Evolutionary conservation across 2,113 vertebrate species (phyloP).

Genomic region (Macquaria australasica): DNA sequence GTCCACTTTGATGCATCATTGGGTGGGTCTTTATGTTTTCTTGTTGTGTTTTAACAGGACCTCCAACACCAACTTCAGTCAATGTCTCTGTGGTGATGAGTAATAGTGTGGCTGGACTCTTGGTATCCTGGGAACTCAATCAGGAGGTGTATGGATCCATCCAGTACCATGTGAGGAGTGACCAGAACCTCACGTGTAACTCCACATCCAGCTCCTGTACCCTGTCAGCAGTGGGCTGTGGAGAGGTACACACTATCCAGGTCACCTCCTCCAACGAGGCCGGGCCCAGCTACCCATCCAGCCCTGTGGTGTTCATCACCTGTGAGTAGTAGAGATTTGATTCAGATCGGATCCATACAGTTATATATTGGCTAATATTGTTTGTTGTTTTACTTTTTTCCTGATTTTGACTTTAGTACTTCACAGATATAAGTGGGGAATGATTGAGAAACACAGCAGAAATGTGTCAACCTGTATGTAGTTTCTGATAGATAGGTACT

Average conservation of each 20-base stretch:
- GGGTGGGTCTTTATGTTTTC: background rate
- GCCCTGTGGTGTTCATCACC: slow-evolving; percentile 81
- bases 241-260: slow-evolving; percentile 84
- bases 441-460: background rate
- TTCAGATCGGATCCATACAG: background rate
- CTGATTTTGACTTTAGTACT: background rate
- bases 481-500: background rate
- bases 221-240: slow-evolving; percentile 84
- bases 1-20: background rate
- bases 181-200: slow-evolving; percentile 80
- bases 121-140: slow-evolving; percentile 83
- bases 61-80: slow-evolving; percentile 63
- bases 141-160: slow-evolving; percentile 73
- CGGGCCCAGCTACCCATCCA: slow-evolving; percentile 85
- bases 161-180: slow-evolving; percentile 81
- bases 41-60: slow-evolving; percentile 66
- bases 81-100: slow-evolving; percentile 51
- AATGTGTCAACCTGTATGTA: background rate
- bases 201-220: slow-evolving; percentile 82
- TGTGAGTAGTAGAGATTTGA: slow-evolving; percentile 78
- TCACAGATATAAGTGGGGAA: background rate
- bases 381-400: background rate
- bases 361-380: background rate
- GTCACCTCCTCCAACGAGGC: slow-evolving; percentile 87
- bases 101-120: slow-evolving; percentile 64